These are phyloP conservation scores for Hybos culiciformis DNA, from an alignment of 2,888 invertebrate species.

Conservation along the genomic window DNA sequence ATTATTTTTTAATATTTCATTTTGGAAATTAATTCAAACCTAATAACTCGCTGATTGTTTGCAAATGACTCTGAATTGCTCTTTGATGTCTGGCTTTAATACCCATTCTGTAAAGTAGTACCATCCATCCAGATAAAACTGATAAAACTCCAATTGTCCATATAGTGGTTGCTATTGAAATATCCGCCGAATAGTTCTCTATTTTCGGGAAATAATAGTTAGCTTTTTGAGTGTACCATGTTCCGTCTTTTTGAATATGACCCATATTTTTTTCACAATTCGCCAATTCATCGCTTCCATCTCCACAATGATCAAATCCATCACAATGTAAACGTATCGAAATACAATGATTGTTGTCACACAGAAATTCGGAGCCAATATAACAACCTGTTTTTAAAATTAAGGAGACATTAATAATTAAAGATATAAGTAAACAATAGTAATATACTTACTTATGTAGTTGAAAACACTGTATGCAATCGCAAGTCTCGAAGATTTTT, in stretches of 20 bases:
- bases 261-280: conserved; percentile 47
- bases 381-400: conserved; percentile 49
- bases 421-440: not conserved
- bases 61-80: conserved; percentile 48
- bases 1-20: conserved; percentile 18
- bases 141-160: conserved; percentile 49
- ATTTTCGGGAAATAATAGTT: conserved; percentile 60
- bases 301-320: conserved; percentile 64
- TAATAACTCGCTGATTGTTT: conserved; percentile 53
- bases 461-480: conserved; percentile 58
- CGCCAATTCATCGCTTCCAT: conserved; percentile 52
- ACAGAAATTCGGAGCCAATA: conserved; percentile 52
- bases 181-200: conserved; percentile 48
- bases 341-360: conserved; percentile 57
- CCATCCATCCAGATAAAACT: conserved; percentile 46
- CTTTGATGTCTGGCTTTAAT: conserved; percentile 46
- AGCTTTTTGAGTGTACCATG: conserved; percentile 52
- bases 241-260: conserved; percentile 39
- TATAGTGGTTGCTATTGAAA: conserved; percentile 49
- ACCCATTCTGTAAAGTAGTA: conserved; percentile 49
- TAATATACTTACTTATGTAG: conserved; percentile 43
- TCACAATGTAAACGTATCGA: conserved; percentile 53
- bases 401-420: not conserved
- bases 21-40: conserved; percentile 38
- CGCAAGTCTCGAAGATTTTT: conserved; percentile 46